Percentiles rank a stretch among this genome's conserved stretches.
Conservation (phyloP, 2,113 vertebrate species). For the Apus apus region DNA sequence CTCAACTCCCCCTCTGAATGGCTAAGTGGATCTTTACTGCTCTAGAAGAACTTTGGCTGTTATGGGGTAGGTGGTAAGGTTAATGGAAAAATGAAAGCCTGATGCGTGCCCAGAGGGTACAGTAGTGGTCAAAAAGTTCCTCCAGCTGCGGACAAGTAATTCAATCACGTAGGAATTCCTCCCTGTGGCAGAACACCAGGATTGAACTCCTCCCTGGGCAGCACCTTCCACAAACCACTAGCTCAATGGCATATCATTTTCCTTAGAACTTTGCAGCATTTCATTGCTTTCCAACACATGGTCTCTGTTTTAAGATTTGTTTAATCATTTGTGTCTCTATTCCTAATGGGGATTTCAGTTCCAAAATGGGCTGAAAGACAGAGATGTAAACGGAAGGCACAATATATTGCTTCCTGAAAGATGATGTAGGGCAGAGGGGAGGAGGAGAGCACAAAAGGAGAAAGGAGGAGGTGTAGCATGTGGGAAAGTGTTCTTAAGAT, state of each 20-base stretch:
- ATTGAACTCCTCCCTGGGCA: not conserved
- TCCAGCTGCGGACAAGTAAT: not conserved
- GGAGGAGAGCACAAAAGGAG: not conserved
- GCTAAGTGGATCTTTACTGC: not conserved
- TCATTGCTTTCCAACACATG: not conserved
- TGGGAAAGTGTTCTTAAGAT: not conserved
- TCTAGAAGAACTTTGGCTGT: not conserved
- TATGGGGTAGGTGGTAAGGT: not conserved
- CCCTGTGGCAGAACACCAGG: not conserved
- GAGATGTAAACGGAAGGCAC: slow-evolving; percentile 10
- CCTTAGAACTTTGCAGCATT: not conserved
- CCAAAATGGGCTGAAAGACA: slow-evolving; percentile 26
- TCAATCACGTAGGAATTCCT: not conserved
- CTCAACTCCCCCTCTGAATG: rapidly evolving
- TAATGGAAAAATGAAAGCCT: not conserved
- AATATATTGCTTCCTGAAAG: slow-evolving; percentile 41
- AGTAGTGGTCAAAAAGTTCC: not conserved
- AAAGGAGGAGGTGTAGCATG: not conserved
- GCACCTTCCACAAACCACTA: not conserved
- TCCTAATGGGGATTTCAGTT: not conserved
- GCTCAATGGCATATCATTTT: not conserved
- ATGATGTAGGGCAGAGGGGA: not conserved
- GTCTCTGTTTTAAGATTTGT: not conserved
- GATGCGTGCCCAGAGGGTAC: rapidly evolving
- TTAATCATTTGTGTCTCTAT: slow-evolving; percentile 12